phyloP scores from a whole-genome alignment of 2,113 vertebrate species.

The Agelaius tricolor region DNA sequence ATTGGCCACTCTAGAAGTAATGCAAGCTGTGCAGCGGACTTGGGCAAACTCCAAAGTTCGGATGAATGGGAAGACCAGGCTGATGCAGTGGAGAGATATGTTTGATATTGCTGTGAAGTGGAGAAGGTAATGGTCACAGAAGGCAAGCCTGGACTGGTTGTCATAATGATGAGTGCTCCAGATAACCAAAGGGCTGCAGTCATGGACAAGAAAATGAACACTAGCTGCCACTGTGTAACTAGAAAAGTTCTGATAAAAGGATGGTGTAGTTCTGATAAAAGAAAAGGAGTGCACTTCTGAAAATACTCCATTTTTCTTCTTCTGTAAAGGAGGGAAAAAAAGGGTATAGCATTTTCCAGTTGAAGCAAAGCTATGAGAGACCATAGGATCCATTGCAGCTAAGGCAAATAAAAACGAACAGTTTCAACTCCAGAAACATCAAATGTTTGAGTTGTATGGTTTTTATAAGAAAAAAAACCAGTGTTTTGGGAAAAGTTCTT shows the following conservation, averaged over 20 bases:
- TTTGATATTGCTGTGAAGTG: conserved; percentile 98
- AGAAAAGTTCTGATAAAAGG: background rate
- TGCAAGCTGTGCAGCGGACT: conserved; percentile 94
- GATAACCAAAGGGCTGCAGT: background rate
- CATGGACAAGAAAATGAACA: background rate
- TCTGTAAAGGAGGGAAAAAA: background rate
- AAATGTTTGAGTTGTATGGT: background rate
- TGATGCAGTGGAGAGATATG: conserved; percentile 99
- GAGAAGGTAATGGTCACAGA: conserved; percentile 84
- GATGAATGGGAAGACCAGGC: conserved; percentile 91
- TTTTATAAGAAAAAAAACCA: background rate
- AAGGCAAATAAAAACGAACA: background rate
- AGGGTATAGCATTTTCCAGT: background rate
- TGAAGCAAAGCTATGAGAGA: background rate
- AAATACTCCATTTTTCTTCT: background rate
- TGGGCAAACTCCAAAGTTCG: conserved; percentile 97
- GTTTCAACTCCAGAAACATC: background rate
- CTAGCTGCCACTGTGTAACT: background rate
- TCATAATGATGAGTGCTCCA: background rate
- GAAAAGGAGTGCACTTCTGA: background rate
- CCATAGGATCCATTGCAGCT: background rate
- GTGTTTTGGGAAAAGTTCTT: background rate
- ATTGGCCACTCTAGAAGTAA: conserved; percentile 92
- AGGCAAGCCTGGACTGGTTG: background rate
- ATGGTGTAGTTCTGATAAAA: background rate